Conservation (phyloP, 2,113 vertebrate species). For the Oenanthe melanoleuca region DNA sequence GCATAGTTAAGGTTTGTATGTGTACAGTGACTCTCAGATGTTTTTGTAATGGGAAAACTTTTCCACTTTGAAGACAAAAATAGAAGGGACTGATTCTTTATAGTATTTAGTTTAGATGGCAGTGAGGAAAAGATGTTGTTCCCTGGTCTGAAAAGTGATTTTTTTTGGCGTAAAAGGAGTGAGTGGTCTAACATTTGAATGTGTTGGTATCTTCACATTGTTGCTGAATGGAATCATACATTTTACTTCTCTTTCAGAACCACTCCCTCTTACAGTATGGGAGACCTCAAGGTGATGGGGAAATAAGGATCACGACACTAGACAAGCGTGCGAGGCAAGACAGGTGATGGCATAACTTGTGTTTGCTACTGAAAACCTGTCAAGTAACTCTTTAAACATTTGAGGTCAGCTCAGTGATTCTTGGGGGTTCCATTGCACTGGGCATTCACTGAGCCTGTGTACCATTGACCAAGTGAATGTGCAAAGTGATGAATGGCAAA, state of each 20-base stretch:
- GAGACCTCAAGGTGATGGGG: constrained; percentile 94
- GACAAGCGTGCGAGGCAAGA: constrained; percentile 96
- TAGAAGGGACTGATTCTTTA: not conserved
- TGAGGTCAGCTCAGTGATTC: not conserved
- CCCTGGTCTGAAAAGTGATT: not conserved
- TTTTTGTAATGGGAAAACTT: not conserved
- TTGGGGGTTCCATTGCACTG: not conserved
- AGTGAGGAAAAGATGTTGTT: not conserved
- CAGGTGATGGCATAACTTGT: constrained; percentile 78
- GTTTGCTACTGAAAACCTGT: not conserved
- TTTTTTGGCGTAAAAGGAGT: not conserved
- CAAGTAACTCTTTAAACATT: not conserved
- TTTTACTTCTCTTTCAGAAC: constrained; percentile 80
- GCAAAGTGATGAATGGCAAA: not conserved
- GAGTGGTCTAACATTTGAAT: not conserved
- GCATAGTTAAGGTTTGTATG: not conserved
- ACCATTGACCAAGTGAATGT: not conserved
- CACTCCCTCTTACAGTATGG: constrained; percentile 89
- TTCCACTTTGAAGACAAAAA: not conserved
- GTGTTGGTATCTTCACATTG: not conserved
- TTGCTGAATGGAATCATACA: not conserved
- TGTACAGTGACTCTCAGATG: not conserved
- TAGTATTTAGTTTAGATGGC: not conserved
- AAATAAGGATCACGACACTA: constrained; percentile 89
- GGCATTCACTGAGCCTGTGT: not conserved